Percentiles rank a stretch among this genome's conserved stretches.
phyloP scores from a whole-genome alignment of 2,113 vertebrate genomes.

The Sisor rabdophorus region DNA sequence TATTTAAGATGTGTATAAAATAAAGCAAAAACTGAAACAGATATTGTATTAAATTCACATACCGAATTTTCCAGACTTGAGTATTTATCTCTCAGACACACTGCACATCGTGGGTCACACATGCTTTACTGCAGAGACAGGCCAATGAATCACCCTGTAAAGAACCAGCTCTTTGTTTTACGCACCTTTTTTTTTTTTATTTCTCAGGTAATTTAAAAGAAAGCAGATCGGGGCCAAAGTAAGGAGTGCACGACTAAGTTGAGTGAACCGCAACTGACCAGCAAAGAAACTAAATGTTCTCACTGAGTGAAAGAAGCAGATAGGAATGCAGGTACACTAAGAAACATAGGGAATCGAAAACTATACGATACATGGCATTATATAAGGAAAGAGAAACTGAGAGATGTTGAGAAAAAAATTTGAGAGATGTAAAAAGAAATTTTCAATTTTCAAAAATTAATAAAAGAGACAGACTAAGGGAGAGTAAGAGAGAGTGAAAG shows the following conservation, averaged over 20 bases:
- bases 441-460: no score
- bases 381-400: slow-evolving; percentile 13
- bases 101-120: slow-evolving; percentile 10
- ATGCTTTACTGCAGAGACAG: slow-evolving; percentile 40
- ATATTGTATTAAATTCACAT: slow-evolving; percentile 33
- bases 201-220: slow-evolving; percentile 16
- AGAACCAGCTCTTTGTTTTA: neutral
- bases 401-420: slow-evolving; percentile 3
- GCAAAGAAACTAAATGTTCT: neutral
- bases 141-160: slow-evolving; percentile 30
- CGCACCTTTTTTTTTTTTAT: neutral
- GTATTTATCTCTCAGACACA: slow-evolving; percentile 15
- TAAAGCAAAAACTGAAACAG: slow-evolving; percentile 9
- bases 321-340: neutral
- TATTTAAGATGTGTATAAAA: neutral
- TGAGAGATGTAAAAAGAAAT: no score
- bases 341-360: no score
- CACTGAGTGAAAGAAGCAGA: neutral
- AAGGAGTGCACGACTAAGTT: slow-evolving; percentile 12
- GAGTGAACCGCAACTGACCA: slow-evolving; percentile 11
- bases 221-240: neutral
- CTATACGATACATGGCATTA: no score
- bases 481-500: slow-evolving; percentile 22
- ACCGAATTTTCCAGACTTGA: slow-evolving; percentile 20
- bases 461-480: neutral